phyloP scores from a whole-genome alignment of 2,888 invertebrate genomes.

The Agrotis clavis region DNA sequence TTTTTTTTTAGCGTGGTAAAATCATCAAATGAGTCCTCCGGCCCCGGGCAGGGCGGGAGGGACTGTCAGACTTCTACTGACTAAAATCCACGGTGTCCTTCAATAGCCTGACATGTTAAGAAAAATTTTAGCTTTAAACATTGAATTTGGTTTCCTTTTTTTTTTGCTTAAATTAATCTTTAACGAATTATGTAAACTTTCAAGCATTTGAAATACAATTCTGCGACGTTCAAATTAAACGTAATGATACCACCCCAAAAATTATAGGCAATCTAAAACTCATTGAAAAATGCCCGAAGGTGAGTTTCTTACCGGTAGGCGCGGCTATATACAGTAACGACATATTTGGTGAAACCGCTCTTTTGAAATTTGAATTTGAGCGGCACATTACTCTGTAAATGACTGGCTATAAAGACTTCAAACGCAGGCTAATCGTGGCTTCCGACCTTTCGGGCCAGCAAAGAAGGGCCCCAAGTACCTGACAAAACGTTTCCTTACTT shows the following conservation, averaged over 20 bases:
- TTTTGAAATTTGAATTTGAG: slow-evolving; percentile 88
- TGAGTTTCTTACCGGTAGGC: slow-evolving; percentile 71
- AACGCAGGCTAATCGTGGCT: slow-evolving; percentile 89
- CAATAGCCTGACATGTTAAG: too few relatives aligned
- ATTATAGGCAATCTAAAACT: slow-evolving; percentile 55
- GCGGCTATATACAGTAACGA: slow-evolving; percentile 73
- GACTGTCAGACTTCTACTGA: too few relatives aligned
- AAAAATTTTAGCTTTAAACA: background rate
- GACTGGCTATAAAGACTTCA: slow-evolving; percentile 89
- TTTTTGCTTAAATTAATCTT: slow-evolving; percentile 9
- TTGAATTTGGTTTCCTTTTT: background rate
- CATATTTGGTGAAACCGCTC: slow-evolving; percentile 79
- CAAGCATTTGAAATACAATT: slow-evolving; percentile 13
- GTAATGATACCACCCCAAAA: slow-evolving; percentile 17
- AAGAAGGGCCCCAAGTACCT: slow-evolving; percentile 83
- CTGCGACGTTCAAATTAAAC: slow-evolving; percentile 39
- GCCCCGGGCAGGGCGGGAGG: too few relatives aligned
- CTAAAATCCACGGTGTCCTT: too few relatives aligned
- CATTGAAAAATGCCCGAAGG: slow-evolving; percentile 64
- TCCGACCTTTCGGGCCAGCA: slow-evolving; percentile 86
- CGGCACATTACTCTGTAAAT: slow-evolving; percentile 87
- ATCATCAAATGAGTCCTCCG: too few relatives aligned
- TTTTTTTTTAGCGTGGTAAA: too few relatives aligned
- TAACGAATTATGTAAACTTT: slow-evolving; percentile 6
- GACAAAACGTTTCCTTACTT: slow-evolving; percentile 82